phyloP scores from a whole-genome alignment of 2,888 invertebrate genomes.

The Pyrrhosoma nymphula region DNA sequence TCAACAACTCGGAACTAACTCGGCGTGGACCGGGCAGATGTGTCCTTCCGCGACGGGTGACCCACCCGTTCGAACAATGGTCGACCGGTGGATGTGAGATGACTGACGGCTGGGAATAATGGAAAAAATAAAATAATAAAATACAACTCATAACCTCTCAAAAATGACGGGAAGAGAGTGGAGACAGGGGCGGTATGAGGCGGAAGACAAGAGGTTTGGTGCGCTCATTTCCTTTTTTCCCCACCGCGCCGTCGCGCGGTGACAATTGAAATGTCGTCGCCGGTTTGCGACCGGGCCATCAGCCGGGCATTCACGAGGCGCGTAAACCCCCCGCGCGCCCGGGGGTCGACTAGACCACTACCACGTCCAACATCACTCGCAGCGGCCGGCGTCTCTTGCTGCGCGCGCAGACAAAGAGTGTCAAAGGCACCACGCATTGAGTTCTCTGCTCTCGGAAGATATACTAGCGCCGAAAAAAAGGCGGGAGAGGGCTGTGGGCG shows the following conservation, averaged over 20 bases:
- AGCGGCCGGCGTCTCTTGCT: background rate
- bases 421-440: background rate
- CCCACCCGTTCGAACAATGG: background rate
- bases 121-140: background rate
- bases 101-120: slow-evolving; percentile 13
- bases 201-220: background rate
- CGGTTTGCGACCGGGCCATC: background rate
- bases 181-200: background rate
- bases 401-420: background rate
- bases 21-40: background rate
- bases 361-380: background rate
- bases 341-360: background rate
- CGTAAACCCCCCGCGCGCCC: background rate
- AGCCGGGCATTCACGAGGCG: background rate
- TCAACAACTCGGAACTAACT: slow-evolving; percentile 61
- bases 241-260: background rate
- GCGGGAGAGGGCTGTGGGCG: background rate
- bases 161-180: background rate
- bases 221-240: background rate
- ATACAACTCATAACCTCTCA: slow-evolving; percentile 7
- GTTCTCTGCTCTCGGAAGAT: background rate
- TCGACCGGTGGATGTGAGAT: background rate
- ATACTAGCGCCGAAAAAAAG: background rate
- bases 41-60: background rate
- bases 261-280: background rate